Base-by-base conservation (phyloP, 2,113 vertebrate genomes). In the Mystacornis crossleyi region DNA sequence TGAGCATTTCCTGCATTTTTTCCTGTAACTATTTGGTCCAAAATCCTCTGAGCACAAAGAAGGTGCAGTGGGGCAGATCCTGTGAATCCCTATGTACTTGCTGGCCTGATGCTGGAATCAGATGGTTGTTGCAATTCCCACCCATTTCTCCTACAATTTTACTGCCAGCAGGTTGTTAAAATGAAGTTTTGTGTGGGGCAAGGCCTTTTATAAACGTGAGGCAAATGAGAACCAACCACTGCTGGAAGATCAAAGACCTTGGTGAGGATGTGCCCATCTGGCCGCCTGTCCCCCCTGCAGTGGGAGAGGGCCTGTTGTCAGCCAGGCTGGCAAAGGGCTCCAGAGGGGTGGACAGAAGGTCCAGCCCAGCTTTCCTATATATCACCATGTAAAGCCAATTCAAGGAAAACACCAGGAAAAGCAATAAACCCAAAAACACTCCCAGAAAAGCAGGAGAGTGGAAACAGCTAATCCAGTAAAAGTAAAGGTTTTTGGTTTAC, bases 131-230 rank as follows among this genome's bases (percentile, higher is more conserved):
- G 47, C 5, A 73, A 48, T 73, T 64, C 23, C 25, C n/a, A 66
- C 33, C 23, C 12, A 4, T 50, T 57, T 78, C 3, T 18, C 18
- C 12, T 25, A 20, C 42, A 91, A 11, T 48, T 38, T 87, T n/a
- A 18, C 19, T 0, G 0, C 19, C 34, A 2, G 7, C 17, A 48
- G 1, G 7, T 12, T 43, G n/a, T 13, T 40, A 51, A 29, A 74
- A 79, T 28, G 20, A 6, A 54, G 9, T 43, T 74, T 33, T 42
- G 4, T 34, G 16, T 3, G 61, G 9, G 8, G 26, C 78, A 45
- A 29, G 5, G 31, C 24, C 36, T 75, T 58, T 74, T 31, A 42
- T 28, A 43, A 89, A 51, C 0, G 2, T 34, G 29, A 73, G 28
- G 34, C 0, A 2, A 66, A 70, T 47, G 47, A 28, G 58, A 88